Evolutionary conservation across 2,888 invertebrate species (phyloP).

Genomic region (Netelia melanura): DNA sequence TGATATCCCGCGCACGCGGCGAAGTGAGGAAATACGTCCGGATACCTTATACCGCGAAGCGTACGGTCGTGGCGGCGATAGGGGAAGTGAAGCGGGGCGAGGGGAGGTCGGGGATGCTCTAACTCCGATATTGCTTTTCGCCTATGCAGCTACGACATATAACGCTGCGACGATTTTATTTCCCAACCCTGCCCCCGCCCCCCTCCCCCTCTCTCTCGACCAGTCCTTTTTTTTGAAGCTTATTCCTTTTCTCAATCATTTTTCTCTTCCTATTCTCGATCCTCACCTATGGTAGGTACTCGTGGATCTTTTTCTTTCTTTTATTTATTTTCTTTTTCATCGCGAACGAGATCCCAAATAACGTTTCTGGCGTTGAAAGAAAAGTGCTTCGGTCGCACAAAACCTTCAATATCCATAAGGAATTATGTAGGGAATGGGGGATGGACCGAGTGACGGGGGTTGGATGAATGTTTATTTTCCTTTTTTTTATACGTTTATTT

Average conservation of each 20-base stretch:
- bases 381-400: slow-evolving; percentile 53
- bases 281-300: slow-evolving; percentile 27
- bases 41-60: slow-evolving; percentile 22
- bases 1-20: slow-evolving; percentile 44
- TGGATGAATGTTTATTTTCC: neutral
- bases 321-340: slow-evolving; percentile 12
- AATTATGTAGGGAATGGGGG: slow-evolving; percentile 31
- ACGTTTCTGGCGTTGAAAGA: slow-evolving; percentile 44
- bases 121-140: slow-evolving; percentile 66
- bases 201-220: neutral
- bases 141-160: slow-evolving; percentile 59
- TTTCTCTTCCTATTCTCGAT: slow-evolving; percentile 47
- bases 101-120: slow-evolving; percentile 32
- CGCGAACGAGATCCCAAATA: slow-evolving; percentile 52
- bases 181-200: neutral
- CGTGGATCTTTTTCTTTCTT: slow-evolving; percentile 1
- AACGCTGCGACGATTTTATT: slow-evolving; percentile 36
- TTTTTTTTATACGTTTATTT: neutral
- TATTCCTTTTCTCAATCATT: slow-evolving; percentile 55
- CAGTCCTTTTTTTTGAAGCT: slow-evolving; percentile 20
- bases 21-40: slow-evolving; percentile 53
- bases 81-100: neutral
- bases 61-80: neutral
- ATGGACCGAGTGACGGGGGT: neutral
- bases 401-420: slow-evolving; percentile 59